Base-by-base conservation (phyloP, 2,797 vertebrate genomes). In the Euphonia xanthogaster region DNA sequence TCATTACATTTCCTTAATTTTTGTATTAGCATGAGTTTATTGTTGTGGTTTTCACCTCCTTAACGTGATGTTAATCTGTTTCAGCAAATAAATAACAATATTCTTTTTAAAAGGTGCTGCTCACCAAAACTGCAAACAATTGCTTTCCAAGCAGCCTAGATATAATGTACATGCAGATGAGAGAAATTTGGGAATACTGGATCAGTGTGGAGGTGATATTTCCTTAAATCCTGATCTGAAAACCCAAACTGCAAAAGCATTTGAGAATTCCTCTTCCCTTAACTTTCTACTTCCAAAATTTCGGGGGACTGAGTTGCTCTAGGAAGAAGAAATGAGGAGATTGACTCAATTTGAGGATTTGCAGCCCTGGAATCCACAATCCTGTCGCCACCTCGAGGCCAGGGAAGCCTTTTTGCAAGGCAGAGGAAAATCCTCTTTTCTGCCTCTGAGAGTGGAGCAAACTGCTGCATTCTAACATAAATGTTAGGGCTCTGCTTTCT, bases 331-430 rank as follows among this genome's bases (percentile, higher is more conserved):
- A 92, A 37, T 13, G 14, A 30, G 10, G 33, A 14, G 31, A 39
- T 22, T 8, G 48, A 31, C 18, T 87, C 21, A 9, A 1, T 31
- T 40, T 47, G 10, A 47, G 44, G 40, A 2, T 39, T 13, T 19
- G 31, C 60, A 84, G 39, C 47, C n/a, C 22, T n/a, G 71, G 60
- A 80, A 86, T 68, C 8, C 61, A 74, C 78, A 80, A 21, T 83
- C 50, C 25, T 75, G 15, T 86, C 60, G 96, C 96, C 96, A 92
- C 74, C 95, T 88, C 68, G 93, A 96, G 96, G 96, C 91, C 28
- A 65, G 14, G 2, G 55, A n/a, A 74, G 39, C 30, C 18, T 42
- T 27, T 35, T 50, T 25, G 45, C 81, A 39, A 86, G 28, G 37
- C 42, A 42, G 44, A 53, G 67, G n/a, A 30, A 86, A 44, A 51